Percentiles rank a stretch among this genome's conserved stretches.
Evolutionary conservation across 2,797 vertebrate species (phyloP).

Genomic region (Halcyon chelicuti): DNA sequence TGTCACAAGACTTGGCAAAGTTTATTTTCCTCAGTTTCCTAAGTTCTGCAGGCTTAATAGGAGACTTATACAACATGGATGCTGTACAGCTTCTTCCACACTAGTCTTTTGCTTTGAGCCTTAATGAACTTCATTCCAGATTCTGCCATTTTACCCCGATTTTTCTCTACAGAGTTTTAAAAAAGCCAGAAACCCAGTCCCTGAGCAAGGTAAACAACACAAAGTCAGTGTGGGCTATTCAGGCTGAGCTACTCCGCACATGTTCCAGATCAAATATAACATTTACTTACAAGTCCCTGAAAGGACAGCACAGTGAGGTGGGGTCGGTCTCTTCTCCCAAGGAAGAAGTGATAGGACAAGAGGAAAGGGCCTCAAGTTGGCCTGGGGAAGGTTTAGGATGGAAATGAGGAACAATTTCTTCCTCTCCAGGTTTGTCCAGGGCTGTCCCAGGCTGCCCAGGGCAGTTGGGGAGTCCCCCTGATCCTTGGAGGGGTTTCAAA

Average conservation of each 20-base stretch:
- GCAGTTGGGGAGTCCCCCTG: background rate
- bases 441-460: background rate
- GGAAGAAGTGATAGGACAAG: background rate
- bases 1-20: background rate
- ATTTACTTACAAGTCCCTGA: background rate
- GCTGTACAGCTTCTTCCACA: background rate
- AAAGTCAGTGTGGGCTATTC: background rate
- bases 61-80: rapidly evolving
- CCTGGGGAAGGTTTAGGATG: background rate
- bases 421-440: background rate
- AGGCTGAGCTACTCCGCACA: background rate
- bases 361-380: background rate
- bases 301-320: background rate
- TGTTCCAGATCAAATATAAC: background rate
- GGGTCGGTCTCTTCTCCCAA: background rate
- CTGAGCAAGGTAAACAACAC: background rate
- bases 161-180: background rate
- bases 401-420: background rate
- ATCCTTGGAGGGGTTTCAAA: background rate
- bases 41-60: background rate
- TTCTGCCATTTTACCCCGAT: background rate
- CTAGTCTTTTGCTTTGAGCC: background rate
- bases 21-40: background rate
- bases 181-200: background rate
- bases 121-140: background rate